Base-by-base conservation (phyloP, 2,113 vertebrate species). In the Notothenia coriiceps region DNA sequence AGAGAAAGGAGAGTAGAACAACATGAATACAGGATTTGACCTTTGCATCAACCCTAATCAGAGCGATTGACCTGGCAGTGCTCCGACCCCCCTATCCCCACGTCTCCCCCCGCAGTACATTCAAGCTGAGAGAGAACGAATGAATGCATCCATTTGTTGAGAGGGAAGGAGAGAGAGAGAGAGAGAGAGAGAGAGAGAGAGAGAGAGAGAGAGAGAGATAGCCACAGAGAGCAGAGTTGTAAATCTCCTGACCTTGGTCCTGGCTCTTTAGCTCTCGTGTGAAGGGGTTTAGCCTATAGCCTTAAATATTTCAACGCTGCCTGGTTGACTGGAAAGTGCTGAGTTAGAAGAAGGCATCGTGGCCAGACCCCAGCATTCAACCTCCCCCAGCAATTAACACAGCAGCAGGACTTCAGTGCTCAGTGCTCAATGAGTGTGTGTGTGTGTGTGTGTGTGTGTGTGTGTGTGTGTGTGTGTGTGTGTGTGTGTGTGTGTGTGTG, bases 291-390 rank as follows among this genome's bases (percentile, higher is more conserved):
- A 86, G 87, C 91, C 87, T 86, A 60, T 79, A 87, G 79, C 80
- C 88, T 83, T 94, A 88, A 94, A 93, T 92, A 93, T 93, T 92
- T 93, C 87, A 92, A 56, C 62, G 55, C 51, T 52, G 84, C 86
- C 86, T 55, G 81, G 77, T 63, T 82, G 84, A 69, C 62, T 79
- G 82, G 77, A 91, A 92, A 89, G 83, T 90, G 93, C 88, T 93
- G 91, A 91, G 83, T 73, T 89, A 74, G 84, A 89, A 35, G 71
- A 83, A 83, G 83, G 63, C 61, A 85, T 46, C 33, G 78, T 73
- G 77, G 85, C 84, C 90, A 88, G 74, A 74, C 82, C 73, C 67
- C 76, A 83, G 84, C 73, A 33, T 84, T 86, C 85, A 86, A 60
- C 88, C 85, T 89, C 79, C 86, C 79, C 84, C 73, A 77, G 71